Evolutionary conservation across 2,797 vertebrate genomes (phyloP).

Genomic region (Cossypha polioptera): DNA sequence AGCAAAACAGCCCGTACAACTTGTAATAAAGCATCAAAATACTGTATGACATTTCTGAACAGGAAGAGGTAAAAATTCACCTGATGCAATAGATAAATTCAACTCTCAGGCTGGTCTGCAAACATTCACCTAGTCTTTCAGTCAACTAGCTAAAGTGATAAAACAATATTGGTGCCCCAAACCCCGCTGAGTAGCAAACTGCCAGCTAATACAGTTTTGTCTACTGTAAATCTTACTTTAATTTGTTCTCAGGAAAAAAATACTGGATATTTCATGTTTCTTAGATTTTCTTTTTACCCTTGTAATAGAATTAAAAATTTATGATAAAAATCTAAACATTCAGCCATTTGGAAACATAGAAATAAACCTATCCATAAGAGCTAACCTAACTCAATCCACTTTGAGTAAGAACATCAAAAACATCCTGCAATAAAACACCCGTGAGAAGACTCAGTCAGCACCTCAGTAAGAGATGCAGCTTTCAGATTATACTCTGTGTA

Average conservation of each 20-base stretch:
- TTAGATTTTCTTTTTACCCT: background rate
- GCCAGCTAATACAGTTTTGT: background rate
- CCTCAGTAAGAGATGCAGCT: background rate
- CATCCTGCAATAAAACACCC: background rate
- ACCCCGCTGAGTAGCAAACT: background rate
- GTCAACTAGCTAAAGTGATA: background rate
- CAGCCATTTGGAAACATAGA: background rate
- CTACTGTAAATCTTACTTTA: background rate
- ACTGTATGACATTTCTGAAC: background rate
- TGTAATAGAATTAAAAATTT: background rate
- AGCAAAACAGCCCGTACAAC: background rate
- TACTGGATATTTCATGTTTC: background rate
- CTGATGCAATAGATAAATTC: background rate
- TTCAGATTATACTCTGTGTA: background rate
- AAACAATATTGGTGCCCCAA: background rate
- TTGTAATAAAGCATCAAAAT: background rate
- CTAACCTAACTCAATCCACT: background rate
- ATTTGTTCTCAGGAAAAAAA: background rate
- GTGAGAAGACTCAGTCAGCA: background rate
- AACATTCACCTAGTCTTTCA: background rate
- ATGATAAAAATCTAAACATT: background rate
- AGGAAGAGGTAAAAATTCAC: background rate
- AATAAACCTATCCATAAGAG: background rate
- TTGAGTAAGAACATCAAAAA: background rate
- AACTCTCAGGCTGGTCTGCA: background rate